phyloP scores from a whole-genome alignment of 2,113 vertebrate genomes.

The Neogobius melanostomus region DNA sequence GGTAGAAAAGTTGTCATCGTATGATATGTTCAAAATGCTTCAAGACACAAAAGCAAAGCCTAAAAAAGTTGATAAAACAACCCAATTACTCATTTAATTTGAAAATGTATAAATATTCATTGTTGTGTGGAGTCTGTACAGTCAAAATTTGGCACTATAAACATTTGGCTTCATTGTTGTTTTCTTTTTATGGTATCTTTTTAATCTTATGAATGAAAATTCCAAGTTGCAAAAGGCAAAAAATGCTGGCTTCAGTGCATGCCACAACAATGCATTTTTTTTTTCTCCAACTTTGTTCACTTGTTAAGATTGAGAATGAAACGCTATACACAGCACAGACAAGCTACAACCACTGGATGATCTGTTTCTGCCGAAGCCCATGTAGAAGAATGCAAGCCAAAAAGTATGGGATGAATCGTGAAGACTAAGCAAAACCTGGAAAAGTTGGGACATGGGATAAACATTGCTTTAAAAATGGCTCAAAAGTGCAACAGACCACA shows the following conservation, averaged over 20 bases:
- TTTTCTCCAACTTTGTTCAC: constrained; percentile 39
- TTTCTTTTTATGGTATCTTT: neutral
- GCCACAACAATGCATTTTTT: constrained; percentile 46
- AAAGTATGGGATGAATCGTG: constrained; percentile 11
- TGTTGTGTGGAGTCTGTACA: constrained; percentile 11
- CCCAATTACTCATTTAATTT: neutral
- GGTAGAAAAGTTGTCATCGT: constrained; percentile 65
- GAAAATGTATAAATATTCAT: constrained; percentile 42
- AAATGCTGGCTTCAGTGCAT: constrained; percentile 32
- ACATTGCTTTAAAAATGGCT: neutral
- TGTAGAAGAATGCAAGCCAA: constrained; percentile 46
- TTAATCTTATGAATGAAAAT: constrained; percentile 6
- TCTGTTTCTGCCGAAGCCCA: constrained; percentile 15
- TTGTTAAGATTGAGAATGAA: constrained; percentile 36
- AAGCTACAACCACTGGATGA: constrained; percentile 19
- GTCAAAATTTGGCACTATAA: constrained; percentile 1
- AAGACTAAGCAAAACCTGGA: neutral
- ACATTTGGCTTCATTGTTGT: neutral
- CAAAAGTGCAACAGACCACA: neutral
- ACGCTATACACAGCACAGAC: constrained; percentile 33
- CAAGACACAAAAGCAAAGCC: constrained; percentile 37
- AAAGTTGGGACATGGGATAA: neutral
- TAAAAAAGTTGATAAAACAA: constrained; percentile 3
- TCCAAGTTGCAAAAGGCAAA: constrained; percentile 4
- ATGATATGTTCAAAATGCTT: constrained; percentile 53